Evolutionary conservation across 1,140 invertebrate genomes (phyloP), one percentile per base, ranked within the genome.

Genomic region (Vanessa tameamea): DNA sequence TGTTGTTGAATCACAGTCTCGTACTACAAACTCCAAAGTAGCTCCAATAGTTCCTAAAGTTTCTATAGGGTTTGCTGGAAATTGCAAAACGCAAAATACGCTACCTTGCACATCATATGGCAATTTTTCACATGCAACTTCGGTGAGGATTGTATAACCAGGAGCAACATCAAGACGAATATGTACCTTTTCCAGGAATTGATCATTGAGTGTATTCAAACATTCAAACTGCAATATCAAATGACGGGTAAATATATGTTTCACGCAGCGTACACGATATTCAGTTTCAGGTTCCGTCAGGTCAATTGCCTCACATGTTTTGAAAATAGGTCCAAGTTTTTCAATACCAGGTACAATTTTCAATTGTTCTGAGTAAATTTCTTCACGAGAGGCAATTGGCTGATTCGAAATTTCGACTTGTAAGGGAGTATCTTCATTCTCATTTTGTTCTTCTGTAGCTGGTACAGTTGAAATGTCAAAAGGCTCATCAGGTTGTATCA

Each of bases 251-350:
- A 98, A 99, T 57, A 96, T 95, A 86, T 99, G 99, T 87, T 99
- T 99, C 55, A 99, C 94, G 87, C 98, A 99, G 78, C 96, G 95
- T 4, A 99, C 98, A 61, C 98, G 97, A 92, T 99, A 99, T 93
- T 99, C 99, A 0, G 98, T 99, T 93, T 99, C 99, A 1, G 97
- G 96, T 93, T 99, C 99, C 0, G 99, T 99, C 11, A 99, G 94
- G 87, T 99, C 97, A 26, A 98, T 94, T 12, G 97, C 95, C n/a
- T 95, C 92, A 2, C 97, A 98, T 31, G 97, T 98, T 89, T 97
- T 97, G 90, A 99, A 98, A 2, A 99, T 91, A 13, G 96, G 94
- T 11, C 98, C 96, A 80, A 94, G 81, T 87, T 93, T 92, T 69
- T 96, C 95, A 68, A 96, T 94, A 73, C 95, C 94, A 7, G 97